phyloP scores from a whole-genome alignment of 1,140 invertebrate genomes.

The Galleria mellonella region DNA sequence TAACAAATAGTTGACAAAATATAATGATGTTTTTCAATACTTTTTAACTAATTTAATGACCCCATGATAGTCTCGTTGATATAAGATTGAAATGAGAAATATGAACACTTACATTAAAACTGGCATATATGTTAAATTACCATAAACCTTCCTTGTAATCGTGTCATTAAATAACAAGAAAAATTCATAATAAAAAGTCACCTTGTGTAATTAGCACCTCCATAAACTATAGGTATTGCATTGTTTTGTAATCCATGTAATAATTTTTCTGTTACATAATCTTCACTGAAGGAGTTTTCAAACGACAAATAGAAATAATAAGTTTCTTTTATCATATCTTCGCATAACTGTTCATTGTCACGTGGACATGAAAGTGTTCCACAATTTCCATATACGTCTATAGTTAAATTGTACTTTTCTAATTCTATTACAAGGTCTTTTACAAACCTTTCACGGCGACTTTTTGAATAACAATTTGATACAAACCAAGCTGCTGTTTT shows the following conservation, averaged over 20 bases:
- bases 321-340: constrained; percentile 55
- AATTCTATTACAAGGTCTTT: constrained; percentile 75
- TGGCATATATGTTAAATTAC: too few species aligned
- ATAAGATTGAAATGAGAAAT: too few species aligned
- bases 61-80: too few species aligned
- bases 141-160: too few species aligned
- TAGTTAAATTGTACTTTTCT: constrained; percentile 31
- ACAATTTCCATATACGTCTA: constrained; percentile 84
- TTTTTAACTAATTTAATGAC: too few species aligned
- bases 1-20: too few species aligned
- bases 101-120: too few species aligned
- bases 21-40: too few species aligned
- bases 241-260: constrained; percentile 66
- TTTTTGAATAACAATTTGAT: constrained; percentile 77
- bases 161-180: too few species aligned
- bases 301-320: constrained; percentile 85
- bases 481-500: constrained; percentile 79
- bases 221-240: constrained; percentile 71
- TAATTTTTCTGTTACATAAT: constrained; percentile 82
- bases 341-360: constrained; percentile 46
- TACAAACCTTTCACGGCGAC: constrained; percentile 75
- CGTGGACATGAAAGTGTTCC: constrained; percentile 51
- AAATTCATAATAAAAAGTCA: constrained; percentile 8
- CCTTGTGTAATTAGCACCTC: constrained; percentile 53
- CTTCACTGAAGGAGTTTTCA: constrained; percentile 78